phyloP scores from a whole-genome alignment of 1,140 invertebrate species.

The Glossosoma conforme region DNA sequence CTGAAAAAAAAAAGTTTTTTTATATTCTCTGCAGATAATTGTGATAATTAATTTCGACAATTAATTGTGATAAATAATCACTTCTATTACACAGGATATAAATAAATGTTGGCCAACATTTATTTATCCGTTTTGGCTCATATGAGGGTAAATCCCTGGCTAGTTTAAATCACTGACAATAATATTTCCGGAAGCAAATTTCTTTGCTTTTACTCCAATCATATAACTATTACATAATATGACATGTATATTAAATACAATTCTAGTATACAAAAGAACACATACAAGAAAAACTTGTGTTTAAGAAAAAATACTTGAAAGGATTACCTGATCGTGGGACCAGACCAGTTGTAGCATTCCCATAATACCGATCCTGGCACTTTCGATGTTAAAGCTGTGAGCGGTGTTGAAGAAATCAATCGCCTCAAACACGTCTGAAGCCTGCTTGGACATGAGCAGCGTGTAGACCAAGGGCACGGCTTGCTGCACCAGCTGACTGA shows the following conservation, averaged over 20 bases:
- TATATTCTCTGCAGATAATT: no score
- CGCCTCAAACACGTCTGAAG: conserved; percentile 76
- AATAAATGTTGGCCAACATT: no score
- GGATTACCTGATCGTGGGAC: conserved; percentile 55
- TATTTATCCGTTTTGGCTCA: no score
- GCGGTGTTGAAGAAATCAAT: conserved; percentile 79
- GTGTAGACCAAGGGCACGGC: conserved; percentile 67
- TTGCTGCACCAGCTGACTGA: conserved; percentile 61
- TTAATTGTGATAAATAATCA: no score
- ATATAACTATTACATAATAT: no score
- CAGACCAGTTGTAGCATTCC: conserved; percentile 74
- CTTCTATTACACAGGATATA: no score
- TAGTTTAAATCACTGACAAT: no score
- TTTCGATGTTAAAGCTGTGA: conserved; percentile 70
- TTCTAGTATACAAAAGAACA: background rate
- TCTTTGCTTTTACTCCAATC: background rate
- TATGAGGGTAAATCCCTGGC: no score
- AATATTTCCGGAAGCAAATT: no score
- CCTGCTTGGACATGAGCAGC: conserved; percentile 68
- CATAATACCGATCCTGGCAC: conserved; percentile 64
- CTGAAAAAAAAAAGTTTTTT: no score
- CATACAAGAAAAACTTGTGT: background rate
- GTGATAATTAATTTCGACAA: no score
- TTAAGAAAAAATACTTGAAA: background rate
- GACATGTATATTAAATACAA: background rate